A percentile compares a stretch with the other conserved stretches of the same genome.
These are phyloP conservation scores for Triops cancriformis DNA, from an alignment of 1,140 invertebrate genomes.

Conservation along the genomic window DNA sequence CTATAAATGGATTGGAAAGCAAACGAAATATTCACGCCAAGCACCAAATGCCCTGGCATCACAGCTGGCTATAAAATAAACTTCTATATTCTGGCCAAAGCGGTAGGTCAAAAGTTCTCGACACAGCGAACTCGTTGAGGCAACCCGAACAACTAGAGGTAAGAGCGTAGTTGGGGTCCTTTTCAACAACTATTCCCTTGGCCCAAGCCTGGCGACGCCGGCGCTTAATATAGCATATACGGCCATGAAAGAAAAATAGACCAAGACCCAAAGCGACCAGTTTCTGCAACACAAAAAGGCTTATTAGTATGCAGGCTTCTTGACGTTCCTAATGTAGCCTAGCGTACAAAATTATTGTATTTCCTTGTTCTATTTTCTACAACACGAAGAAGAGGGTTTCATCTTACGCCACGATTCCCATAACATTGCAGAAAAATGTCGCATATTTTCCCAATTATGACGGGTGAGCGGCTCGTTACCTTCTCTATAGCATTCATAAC, in stretches of 20 bases:
- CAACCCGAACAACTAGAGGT: neutral
- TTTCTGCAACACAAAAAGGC: neutral
- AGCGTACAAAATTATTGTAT: no score
- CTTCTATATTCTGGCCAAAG: neutral
- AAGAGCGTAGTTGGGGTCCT: neutral
- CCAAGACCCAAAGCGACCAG: neutral
- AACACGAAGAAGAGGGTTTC: no score
- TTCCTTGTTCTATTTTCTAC: no score
- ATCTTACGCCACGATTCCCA: no score
- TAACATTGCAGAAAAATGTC: no score
- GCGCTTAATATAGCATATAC: conserved; percentile 4
- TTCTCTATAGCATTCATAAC: no score
- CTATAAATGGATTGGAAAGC: neutral
- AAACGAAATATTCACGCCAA: neutral
- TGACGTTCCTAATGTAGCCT: no score
- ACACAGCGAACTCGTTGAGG: neutral
- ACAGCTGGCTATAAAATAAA: neutral
- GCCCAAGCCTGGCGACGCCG: neutral
- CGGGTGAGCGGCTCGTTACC: no score
- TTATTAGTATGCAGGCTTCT: neutral
- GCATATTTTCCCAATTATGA: no score
- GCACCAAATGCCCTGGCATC: neutral
- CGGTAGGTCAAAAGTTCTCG: neutral
- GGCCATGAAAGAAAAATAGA: neutral
- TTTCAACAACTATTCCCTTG: neutral